Evolutionary conservation across 2,797 vertebrate species (phyloP).

Genomic region (Ceyx erithaca): DNA sequence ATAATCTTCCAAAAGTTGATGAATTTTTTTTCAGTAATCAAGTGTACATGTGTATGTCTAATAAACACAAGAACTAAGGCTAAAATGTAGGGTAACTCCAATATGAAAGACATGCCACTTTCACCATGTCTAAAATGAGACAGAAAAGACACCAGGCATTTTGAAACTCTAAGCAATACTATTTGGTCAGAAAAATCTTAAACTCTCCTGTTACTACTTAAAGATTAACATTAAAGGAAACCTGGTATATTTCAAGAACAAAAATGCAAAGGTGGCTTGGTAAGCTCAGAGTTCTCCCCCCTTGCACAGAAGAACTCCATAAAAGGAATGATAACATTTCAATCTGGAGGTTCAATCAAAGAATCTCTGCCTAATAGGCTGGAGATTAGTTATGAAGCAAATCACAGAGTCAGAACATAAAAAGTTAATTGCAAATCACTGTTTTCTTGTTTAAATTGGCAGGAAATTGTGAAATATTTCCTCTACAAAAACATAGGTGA

Average conservation of each 20-base stretch:
- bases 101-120: not conserved
- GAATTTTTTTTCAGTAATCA: not conserved
- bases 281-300: not conserved
- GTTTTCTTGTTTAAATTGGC: slow-evolving; percentile 53
- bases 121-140: not conserved
- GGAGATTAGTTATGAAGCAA: slow-evolving; percentile 40
- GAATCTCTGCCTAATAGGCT: slow-evolving; percentile 15
- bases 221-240: not conserved
- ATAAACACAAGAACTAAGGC: not conserved
- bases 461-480: slow-evolving; percentile 54
- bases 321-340: not conserved
- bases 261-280: not conserved
- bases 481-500: slow-evolving; percentile 30
- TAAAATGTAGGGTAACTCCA: not conserved
- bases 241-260: not conserved
- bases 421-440: slow-evolving; percentile 60
- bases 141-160: not conserved
- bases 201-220: not conserved
- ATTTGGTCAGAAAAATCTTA: not conserved
- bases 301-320: not conserved
- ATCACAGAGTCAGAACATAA: slow-evolving; percentile 27
- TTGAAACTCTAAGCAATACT: not conserved
- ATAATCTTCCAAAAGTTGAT: not conserved
- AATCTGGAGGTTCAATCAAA: slow-evolving; percentile 23
- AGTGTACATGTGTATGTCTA: rapidly evolving